Evolutionary conservation across 2,797 vertebrate species (phyloP).

Genomic region (Lemur catta): DNA sequence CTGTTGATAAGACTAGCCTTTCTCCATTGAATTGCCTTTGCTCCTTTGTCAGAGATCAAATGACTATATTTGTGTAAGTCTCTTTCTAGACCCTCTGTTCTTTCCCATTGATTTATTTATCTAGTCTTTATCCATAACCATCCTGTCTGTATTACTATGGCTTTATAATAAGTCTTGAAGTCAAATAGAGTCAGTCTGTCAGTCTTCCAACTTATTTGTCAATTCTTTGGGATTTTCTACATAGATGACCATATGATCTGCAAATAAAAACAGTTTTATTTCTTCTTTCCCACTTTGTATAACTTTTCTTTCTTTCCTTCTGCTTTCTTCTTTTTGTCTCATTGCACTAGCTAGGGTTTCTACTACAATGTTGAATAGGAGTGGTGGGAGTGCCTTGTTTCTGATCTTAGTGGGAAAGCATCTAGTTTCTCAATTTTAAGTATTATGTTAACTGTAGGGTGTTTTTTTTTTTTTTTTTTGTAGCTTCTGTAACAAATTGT

Average conservation of each 20-base stretch:
- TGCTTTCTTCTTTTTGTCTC: neutral
- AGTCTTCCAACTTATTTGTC: neutral
- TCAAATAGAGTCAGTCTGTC: neutral
- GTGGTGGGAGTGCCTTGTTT: neutral
- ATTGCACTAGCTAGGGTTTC: neutral
- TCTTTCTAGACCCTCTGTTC: neutral
- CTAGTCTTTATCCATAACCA: neutral
- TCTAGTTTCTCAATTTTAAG: neutral
- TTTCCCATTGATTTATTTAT: neutral
- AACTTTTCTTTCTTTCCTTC: neutral
- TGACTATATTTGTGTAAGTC: too few species aligned
- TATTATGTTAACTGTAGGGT: neutral
- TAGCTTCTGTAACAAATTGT: neutral
- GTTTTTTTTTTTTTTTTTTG: neutral
- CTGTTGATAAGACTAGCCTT: too few species aligned
- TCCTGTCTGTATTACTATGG: neutral
- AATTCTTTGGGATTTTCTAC: neutral
- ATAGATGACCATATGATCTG: neutral
- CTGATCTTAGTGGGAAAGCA: neutral
- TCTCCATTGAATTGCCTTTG: too few species aligned
- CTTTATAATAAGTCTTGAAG: neutral
- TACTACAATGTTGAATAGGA: neutral
- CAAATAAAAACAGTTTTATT: neutral
- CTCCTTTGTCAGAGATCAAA: too few species aligned
- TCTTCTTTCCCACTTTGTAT: neutral